A percentile compares a stretch with the other conserved stretches of the same genome.
phyloP scores from a whole-genome alignment of 2,113 vertebrate genomes.

The Mohoua ochrocephala region DNA sequence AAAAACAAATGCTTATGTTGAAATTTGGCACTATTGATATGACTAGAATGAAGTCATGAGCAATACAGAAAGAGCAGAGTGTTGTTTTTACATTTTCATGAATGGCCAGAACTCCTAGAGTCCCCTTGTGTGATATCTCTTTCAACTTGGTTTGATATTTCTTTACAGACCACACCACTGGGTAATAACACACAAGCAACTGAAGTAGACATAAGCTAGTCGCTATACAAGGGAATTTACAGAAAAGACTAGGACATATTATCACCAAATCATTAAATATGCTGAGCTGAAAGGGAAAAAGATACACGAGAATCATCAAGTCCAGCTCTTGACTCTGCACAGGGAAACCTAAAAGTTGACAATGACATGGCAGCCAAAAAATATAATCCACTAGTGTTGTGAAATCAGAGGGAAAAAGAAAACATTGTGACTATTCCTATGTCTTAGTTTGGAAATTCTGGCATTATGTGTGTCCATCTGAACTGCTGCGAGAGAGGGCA shows the following conservation, averaged over 20 bases:
- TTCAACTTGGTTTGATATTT: background rate
- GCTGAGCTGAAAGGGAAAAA: background rate
- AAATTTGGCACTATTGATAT: background rate
- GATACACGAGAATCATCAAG: background rate
- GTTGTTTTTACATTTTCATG: background rate
- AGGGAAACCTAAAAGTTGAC: background rate
- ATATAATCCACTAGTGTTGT: background rate
- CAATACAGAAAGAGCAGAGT: background rate
- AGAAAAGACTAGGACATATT: background rate
- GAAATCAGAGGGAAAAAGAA: background rate
- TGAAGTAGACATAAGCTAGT: background rate
- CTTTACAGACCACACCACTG: background rate
- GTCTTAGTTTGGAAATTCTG: background rate
- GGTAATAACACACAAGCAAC: background rate
- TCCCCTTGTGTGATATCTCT: background rate
- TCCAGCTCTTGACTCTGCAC: background rate
- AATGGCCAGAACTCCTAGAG: background rate
- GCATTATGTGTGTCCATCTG: background rate
- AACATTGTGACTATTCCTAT: background rate
- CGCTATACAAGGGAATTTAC: fast-evolving
- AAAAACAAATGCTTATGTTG: background rate
- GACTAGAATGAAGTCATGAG: background rate
- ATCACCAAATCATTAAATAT: background rate
- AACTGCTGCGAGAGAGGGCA: background rate
- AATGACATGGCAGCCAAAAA: background rate